Evolutionary conservation across 1,140 invertebrate genomes (phyloP), one percentile per base, ranked within the genome.

Genomic region (Aphaenogaster rudis): DNA sequence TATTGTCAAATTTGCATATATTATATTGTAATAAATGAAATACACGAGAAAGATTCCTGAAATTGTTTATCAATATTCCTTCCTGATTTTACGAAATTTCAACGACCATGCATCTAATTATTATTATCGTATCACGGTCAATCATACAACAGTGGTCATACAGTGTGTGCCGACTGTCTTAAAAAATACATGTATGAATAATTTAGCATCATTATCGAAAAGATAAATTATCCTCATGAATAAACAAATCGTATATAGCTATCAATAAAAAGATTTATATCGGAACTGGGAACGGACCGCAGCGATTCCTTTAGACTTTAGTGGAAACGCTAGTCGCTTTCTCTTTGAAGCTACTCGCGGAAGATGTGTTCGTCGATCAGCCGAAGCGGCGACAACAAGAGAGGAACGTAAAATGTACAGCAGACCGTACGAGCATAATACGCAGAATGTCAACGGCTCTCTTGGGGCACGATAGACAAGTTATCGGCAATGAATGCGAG

Each of bases 361-460:
- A 61, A 82, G 78, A 86, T 81, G 54, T 57, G 50, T 28, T 45
- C 61, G 52, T 64, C 67, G 84, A 74, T 86, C 76, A 63, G 15
- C 77, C 21, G 63, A 28, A 90, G 80, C 79, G 45, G 74, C 33
- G 67, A 61, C 67, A 48, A 87, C 48, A 33, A 80, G 86, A 85
- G 48, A 86, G 59, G 13, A 50, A 28, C 28, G 86, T 78, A 66
- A 28, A 77, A 80, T 78, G 72, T 80, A 54, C 63, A 78, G 66
- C 66, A 84, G 88, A 52, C 8, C 59, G 67, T 84, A 69, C 45
- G 63, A 88, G 72, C 81, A 88, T 88, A 91, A 91, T 87, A 85
- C 82, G 67, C 66, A 69, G 63, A 89, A 91, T 91, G 90, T 90
- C 88, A 91, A 92, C 88, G 87, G 79, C 63, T 92, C 91, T 90